Evolutionary conservation across 2,888 invertebrate genomes (phyloP), one percentile per base, ranked within the genome.

Genomic region (Limenitis camilla): DNA sequence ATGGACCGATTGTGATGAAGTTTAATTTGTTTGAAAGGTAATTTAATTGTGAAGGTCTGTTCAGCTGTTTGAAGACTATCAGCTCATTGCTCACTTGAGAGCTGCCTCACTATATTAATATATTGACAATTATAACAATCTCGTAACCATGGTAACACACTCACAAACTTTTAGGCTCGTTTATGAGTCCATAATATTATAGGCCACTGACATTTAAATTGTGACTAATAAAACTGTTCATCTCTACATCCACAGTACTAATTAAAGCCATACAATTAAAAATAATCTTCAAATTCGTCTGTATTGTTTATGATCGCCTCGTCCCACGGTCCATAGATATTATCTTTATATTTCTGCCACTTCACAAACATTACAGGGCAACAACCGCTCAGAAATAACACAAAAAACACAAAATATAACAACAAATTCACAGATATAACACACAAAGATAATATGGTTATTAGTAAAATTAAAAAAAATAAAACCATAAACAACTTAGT

Each of bases 251-350:
- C 46, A 42, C 8, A 36, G 35, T 7, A 36, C 40, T 5, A 41
- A 41, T 35, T 42, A 39, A 51, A 55, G 8, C 4, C 35, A 45
- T 38, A 51, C 50, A 36, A 52, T 43, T 46, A 51, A 48, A 41
- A 40, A 44, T 49, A 44, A 56, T 85, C 84, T 9, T 86, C 82
- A 5, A 89, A 72, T 69, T 87, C 88, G 67, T 89, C 89, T 0
- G 89, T 84, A 78, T 91, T 91, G 67, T 90, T 91, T 59, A 92
- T 92, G 64, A 95, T 85, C 8, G 98, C 98, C 74, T 99, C 98
- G 77, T 98, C 98, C 98, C 98, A 99, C 0, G 98, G 98, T 0
- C 98, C 98, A 78, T 98, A 94, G 58, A 97, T 98, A 77, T 97
- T 98, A 67, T 94, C 92, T 71, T 96, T 96, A 72, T 92, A 92